Conservation (phyloP, 2,113 vertebrate species). For the Lepidothrix coronata region DNA sequence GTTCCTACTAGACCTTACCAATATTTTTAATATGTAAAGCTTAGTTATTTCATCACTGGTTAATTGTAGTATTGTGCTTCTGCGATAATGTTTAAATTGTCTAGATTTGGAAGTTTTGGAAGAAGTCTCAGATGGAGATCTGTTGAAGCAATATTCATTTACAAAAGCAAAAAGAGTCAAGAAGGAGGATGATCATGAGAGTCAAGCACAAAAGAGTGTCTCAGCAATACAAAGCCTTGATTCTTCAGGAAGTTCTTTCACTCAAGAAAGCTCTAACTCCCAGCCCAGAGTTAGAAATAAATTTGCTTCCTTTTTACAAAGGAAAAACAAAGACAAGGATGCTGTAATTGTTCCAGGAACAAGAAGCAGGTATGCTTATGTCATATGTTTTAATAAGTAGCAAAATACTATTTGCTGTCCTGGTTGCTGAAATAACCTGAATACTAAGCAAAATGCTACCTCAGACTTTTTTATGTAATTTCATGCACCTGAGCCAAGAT, state of each 20-base stretch:
- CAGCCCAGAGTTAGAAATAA: conserved; percentile 74
- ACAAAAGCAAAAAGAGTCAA: conserved; percentile 79
- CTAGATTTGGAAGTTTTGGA: conserved; percentile 66
- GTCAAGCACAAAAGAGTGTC: not conserved
- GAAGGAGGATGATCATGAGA: conserved; percentile 37
- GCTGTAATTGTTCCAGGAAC: conserved; percentile 74
- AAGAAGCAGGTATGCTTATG: conserved; percentile 83
- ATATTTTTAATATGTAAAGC: not conserved
- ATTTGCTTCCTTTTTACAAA: conserved; percentile 86
- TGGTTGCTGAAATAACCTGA: not conserved
- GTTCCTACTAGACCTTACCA: not conserved
- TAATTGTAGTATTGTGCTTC: not conserved
- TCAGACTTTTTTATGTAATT: not conserved
- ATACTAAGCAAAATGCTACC: not conserved
- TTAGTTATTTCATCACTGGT: not conserved
- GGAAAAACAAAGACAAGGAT: conserved; percentile 77
- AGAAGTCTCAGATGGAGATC: conserved; percentile 80
- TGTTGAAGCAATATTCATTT: conserved; percentile 86
- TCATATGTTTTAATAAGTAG: not conserved
- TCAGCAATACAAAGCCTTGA: not conserved
- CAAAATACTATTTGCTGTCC: not conserved
- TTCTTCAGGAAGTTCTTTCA: not conserved
- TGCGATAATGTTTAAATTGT: not conserved
- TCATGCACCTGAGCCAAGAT: not conserved
- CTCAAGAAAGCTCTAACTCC: not conserved